Conservation (phyloP, 2,113 vertebrate species). For the Gobio gobio region DNA sequence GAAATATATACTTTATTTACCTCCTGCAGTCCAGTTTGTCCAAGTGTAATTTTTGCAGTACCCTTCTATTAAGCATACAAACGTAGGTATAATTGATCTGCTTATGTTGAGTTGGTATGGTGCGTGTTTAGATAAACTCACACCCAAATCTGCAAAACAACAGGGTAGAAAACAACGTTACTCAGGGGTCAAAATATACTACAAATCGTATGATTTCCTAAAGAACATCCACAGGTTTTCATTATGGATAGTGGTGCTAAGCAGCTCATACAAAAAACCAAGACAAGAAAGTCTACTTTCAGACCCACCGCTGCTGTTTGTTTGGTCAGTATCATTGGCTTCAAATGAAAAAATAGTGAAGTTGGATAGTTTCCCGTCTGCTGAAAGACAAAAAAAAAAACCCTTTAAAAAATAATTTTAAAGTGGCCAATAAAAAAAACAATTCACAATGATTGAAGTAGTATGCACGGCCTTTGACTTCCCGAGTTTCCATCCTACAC, state of each 20-base stretch:
- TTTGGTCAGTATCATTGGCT: background rate
- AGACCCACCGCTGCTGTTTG: background rate
- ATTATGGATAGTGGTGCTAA: background rate
- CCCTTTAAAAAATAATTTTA: no score
- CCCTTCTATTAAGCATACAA: conserved; percentile 7
- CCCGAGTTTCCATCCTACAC: no score
- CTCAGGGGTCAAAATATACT: background rate
- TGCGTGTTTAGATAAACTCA: background rate
- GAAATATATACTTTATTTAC: background rate
- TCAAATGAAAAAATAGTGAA: background rate
- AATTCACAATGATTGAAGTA: no score
- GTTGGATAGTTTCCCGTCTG: background rate
- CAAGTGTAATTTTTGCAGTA: rapidly evolving
- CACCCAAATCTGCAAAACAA: background rate
- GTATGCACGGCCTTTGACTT: no score
- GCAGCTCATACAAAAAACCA: background rate
- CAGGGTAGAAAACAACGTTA: background rate
- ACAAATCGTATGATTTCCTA: background rate
- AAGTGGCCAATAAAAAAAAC: no score
- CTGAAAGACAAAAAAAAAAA: background rate
- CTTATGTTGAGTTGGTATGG: background rate
- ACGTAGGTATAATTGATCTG: rapidly evolving
- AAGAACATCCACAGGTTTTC: background rate
- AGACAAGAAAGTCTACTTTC: background rate
- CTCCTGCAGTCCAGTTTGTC: background rate